Base-by-base conservation (phyloP, 2,113 vertebrate genomes). In the Amazona guildingii region DNA sequence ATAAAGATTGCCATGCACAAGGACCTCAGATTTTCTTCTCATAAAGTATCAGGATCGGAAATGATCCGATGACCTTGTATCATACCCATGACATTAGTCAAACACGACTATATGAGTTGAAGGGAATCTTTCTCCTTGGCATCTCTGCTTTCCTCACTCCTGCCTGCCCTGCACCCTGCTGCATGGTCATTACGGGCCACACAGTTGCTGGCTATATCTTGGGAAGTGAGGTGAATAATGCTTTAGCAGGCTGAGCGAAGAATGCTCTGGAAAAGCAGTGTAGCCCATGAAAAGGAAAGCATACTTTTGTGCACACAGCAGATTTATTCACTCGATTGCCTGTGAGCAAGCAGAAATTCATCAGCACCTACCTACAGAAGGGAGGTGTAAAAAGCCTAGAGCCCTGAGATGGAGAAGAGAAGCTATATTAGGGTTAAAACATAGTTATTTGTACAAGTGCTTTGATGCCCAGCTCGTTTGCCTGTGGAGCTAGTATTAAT, bases 111-210 rank as follows among this genome's bases (percentile, higher is more conserved):
- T 54, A 23, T 51, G 31, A 87, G 41, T 19, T 90, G 48, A 18
- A 90, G 62, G 24, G 31, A 77, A 62, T 62, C 12, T 64, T 87
- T 25, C 27, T 66, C 31, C 41, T 73, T 20, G 29, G 12, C 41
- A 49, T 54, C 54, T 66, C 39, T 3, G 0, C 18, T 19, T 8
- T 91, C 27, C 44, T 74, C 11, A 6, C 6, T 85, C 37, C 27
- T 2, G 2, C 13, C 41, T 88, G 31, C 12, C 17, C 19, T 81
- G 13, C 9, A 33, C 19, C 17, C 46, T 77, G 21, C 28, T 28
- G 3, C 13, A 4, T n/a, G 28, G 18, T 76, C 48, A 73, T 28
- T 33, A 13, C 0, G 0, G 59, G 29, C 17, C 31, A 55, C 43
- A 33, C 5, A 83, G 16, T 14, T n/a, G 11, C 18, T 88, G 43